Evolutionary conservation across 1,140 invertebrate genomes (phyloP).

Genomic region (Pissodes strobi): DNA sequence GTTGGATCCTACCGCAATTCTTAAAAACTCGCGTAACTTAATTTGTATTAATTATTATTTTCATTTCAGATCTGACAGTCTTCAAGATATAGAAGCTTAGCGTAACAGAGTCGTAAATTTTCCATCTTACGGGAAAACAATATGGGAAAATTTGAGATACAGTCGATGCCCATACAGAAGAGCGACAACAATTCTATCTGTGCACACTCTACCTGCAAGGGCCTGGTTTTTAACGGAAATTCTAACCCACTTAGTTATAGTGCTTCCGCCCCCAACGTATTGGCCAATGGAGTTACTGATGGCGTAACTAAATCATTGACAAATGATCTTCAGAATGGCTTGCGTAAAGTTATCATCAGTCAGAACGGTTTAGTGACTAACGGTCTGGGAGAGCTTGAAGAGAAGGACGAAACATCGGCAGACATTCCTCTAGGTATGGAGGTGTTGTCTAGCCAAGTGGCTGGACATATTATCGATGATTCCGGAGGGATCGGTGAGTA

Average conservation of each 20-base stretch:
- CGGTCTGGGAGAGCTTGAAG: constrained; percentile 18
- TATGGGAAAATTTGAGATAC: constrained; percentile 46
- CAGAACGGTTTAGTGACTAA: constrained; percentile 2
- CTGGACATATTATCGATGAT: constrained; percentile 63
- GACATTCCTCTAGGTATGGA: constrained; percentile 44
- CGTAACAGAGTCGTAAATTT: constrained; percentile 2
- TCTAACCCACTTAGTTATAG: background rate
- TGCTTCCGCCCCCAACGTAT: background rate
- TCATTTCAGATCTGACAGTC: constrained; percentile 19
- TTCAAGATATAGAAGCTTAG: constrained; percentile 24
- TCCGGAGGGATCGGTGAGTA: constrained; percentile 21
- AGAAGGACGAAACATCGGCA: constrained; percentile 18
- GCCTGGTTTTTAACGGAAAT: constrained; percentile 19
- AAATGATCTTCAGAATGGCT: background rate
- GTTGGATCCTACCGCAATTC: too few relatives aligned
- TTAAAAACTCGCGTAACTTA: too few relatives aligned
- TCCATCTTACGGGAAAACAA: constrained; percentile 2
- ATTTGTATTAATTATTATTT: constrained; percentile 12
- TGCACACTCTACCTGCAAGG: constrained; percentile 31
- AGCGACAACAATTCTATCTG: constrained; percentile 34
- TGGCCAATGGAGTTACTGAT: background rate
- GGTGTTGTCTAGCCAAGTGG: constrained; percentile 67
- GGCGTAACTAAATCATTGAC: background rate
- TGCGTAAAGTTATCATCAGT: background rate
- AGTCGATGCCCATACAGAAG: constrained; percentile 42